A percentile compares a stretch with the other conserved stretches of the same genome.
Evolutionary conservation across 2,797 vertebrate species (phyloP).

Genomic region (Echiichthys vipera): DNA sequence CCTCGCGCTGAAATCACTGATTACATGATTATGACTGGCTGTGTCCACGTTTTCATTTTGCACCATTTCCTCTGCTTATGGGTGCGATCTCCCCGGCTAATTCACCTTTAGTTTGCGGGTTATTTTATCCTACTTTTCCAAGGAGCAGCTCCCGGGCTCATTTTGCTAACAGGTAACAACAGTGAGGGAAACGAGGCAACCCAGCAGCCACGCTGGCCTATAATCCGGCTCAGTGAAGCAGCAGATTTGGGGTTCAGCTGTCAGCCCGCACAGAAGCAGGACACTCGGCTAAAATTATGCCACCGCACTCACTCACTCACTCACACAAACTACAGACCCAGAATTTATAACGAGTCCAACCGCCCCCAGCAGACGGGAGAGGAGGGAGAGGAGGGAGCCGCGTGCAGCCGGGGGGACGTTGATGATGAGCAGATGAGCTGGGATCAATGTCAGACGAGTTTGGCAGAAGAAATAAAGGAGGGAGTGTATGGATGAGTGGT

Average conservation of each 20-base stretch:
- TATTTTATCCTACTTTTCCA: conserved; percentile 36
- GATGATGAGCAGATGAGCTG: conserved; percentile 73
- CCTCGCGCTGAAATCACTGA: neutral
- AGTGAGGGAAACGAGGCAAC: conserved; percentile 40
- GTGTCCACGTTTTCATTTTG: conserved; percentile 25
- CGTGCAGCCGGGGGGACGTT: conserved; percentile 33
- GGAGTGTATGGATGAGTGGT: conserved; percentile 46
- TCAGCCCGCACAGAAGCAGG: conserved; percentile 65
- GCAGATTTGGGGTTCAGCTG: conserved; percentile 74
- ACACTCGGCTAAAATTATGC: conserved; percentile 83
- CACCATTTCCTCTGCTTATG: conserved; percentile 14
- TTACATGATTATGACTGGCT: conserved; percentile 21
- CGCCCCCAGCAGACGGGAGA: conserved; percentile 50
- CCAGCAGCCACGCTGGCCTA: conserved; percentile 45
- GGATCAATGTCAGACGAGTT: conserved; percentile 69
- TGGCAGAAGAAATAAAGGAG: conserved; percentile 33
- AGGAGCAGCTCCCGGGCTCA: conserved; percentile 28
- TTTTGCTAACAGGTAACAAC: conserved; percentile 67
- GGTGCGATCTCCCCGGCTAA: conserved; percentile 41
- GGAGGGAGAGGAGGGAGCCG: conserved; percentile 25
- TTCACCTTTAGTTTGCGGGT: conserved; percentile 41
- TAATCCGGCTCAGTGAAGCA: conserved; percentile 71
- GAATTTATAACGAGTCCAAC: conserved; percentile 83
- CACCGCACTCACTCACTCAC: conserved; percentile 55
- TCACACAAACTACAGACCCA: conserved; percentile 80